Percentiles rank a stretch among this genome's conserved stretches.
Evolutionary conservation across 2,797 vertebrate genomes (phyloP).

Genomic region (Oophaga sylvatica): DNA sequence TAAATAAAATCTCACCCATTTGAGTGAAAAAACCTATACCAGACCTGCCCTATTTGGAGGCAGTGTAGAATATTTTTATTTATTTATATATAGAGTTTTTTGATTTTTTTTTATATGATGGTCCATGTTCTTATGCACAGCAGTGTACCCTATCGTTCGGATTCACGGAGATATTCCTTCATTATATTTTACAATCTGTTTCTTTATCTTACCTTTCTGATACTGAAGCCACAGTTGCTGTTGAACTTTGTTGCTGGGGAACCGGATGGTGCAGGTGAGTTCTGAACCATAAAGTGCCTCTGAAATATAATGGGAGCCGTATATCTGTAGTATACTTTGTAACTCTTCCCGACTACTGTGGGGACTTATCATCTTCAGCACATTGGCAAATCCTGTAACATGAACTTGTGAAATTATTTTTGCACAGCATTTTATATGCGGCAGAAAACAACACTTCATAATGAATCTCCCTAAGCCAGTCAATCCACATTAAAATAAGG

Average conservation of each 20-base stretch:
- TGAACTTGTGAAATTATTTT: neutral
- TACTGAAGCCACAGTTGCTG: slow-evolving; percentile 99
- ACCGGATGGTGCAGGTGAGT: slow-evolving; percentile 94
- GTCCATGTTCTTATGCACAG: neutral
- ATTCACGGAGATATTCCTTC: neutral
- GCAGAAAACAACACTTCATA: neutral
- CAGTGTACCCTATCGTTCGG: neutral
- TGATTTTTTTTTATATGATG: neutral
- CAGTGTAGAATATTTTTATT: too few relatives aligned
- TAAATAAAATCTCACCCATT: too few relatives aligned
- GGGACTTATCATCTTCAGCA: slow-evolving; percentile 89
- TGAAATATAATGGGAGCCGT: slow-evolving; percentile 91
- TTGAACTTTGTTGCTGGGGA: slow-evolving; percentile 97
- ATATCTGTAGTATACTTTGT: slow-evolving; percentile 88
- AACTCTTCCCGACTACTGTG: slow-evolving; percentile 92
- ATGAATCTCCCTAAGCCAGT: neutral
- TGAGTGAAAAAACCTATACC: too few relatives aligned
- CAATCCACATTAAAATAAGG: neutral
- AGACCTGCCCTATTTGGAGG: too few relatives aligned
- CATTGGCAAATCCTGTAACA: slow-evolving; percentile 87
- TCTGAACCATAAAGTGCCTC: slow-evolving; percentile 95
- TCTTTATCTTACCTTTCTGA: slow-evolving; percentile 89
- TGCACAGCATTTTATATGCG: neutral
- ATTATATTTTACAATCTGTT: neutral
- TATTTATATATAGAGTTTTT: too few relatives aligned